Evolutionary conservation across 2,888 invertebrate genomes (phyloP).

Genomic region (Acanthosepion lycidas): DNA sequence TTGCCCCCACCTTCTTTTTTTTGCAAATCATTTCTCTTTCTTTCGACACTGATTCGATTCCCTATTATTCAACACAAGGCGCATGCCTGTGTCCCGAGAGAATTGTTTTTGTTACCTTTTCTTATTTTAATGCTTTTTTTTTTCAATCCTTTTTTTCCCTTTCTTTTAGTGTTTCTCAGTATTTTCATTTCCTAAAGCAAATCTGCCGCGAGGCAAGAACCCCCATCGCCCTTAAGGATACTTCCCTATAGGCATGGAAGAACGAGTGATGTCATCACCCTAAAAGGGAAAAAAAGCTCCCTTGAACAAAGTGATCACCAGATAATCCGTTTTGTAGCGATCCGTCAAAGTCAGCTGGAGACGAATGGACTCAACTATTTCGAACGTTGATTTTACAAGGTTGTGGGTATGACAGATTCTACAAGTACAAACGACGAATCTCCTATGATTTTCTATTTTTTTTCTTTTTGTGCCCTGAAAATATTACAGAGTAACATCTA

Average conservation of each 20-base stretch:
- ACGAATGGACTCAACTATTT: neutral
- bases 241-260: neutral
- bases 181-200: constrained; percentile 33
- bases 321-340: constrained; percentile 2
- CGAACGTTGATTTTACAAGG: neutral
- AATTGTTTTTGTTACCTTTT: neutral
- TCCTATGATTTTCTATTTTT: no score
- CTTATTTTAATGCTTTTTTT: neutral
- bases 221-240: neutral
- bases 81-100: neutral
- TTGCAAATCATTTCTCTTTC: neutral
- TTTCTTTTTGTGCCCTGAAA: no score
- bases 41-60: neutral
- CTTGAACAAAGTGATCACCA: neutral
- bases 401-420: neutral
- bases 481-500: no score
- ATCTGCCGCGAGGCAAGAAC: neutral
- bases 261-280: constrained; percentile 12
- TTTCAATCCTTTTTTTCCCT: neutral
- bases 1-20: neutral
- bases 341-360: neutral
- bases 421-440: neutral
- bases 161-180: neutral
- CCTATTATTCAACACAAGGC: neutral
- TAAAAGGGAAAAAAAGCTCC: neutral